A percentile compares a stretch with the other conserved stretches of the same genome.
phyloP scores from a whole-genome alignment of 2,888 invertebrate genomes.

The Miltochrista miniata region DNA sequence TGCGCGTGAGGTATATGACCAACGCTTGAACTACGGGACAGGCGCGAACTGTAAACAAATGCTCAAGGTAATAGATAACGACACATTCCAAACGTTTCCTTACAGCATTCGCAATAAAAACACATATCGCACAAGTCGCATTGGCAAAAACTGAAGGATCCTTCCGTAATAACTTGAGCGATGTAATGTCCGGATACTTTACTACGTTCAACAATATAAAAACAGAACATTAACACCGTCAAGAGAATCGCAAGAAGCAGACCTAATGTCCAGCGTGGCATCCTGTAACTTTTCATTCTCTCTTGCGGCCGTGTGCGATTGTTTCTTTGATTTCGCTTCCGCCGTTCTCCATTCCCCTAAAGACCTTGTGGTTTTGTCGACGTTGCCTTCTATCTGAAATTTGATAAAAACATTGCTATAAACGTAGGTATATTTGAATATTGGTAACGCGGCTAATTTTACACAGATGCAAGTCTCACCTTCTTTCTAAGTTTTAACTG shows the following conservation, averaged over 20 bases:
- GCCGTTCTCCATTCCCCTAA: slow-evolving; percentile 93
- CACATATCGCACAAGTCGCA: slow-evolving; percentile 48
- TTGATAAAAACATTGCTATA: slow-evolving; percentile 7
- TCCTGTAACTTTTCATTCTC: slow-evolving; percentile 97
- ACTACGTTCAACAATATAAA: slow-evolving; percentile 11
- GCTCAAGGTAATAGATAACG: slow-evolving; percentile 18
- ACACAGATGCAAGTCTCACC: slow-evolving; percentile 62
- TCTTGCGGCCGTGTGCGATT: slow-evolving; percentile 92
- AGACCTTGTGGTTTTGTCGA: slow-evolving; percentile 92
- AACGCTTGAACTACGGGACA: slow-evolving; percentile 82
- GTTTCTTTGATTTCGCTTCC: slow-evolving; percentile 95
- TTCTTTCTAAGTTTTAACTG: slow-evolving; percentile 89
- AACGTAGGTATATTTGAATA: background rate
- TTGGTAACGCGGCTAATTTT: slow-evolving; percentile 1
- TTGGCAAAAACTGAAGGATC: slow-evolving; percentile 61
- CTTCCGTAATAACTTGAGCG: slow-evolving; percentile 46
- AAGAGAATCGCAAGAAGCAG: slow-evolving; percentile 48
- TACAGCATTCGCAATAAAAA: slow-evolving; percentile 46
- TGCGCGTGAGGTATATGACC: slow-evolving; percentile 82
- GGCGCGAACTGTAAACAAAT: slow-evolving; percentile 58
- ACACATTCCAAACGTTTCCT: slow-evolving; percentile 13
- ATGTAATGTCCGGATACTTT: slow-evolving; percentile 23
- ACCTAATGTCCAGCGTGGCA: slow-evolving; percentile 80
- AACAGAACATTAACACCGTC: slow-evolving; percentile 42
- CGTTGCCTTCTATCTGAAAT: slow-evolving; percentile 87